phyloP scores from a whole-genome alignment of 2,797 vertebrate genomes.

The Botia kubotai region DNA sequence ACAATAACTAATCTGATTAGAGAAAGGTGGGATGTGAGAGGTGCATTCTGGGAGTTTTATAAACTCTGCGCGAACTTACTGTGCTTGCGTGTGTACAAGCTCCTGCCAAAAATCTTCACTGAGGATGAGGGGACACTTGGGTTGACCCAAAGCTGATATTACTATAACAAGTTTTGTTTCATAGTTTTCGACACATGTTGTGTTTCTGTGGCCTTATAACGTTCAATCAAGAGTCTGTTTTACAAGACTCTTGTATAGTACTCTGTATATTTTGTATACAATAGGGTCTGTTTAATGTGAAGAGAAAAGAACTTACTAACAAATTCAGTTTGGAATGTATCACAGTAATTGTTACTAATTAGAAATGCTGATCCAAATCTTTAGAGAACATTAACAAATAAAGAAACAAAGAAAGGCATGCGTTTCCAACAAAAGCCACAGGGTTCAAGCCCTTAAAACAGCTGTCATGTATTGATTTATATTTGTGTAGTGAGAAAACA shows the following conservation, averaged over 20 bases:
- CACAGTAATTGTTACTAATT: slow-evolving; percentile 40
- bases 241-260: slow-evolving; percentile 22
- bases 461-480: slow-evolving; percentile 20
- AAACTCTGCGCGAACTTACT: slow-evolving; percentile 43
- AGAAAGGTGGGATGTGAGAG: slow-evolving; percentile 34
- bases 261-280: slow-evolving; percentile 17
- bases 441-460: slow-evolving; percentile 9
- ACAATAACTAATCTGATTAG: slow-evolving; percentile 40
- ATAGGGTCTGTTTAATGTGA: slow-evolving; percentile 22
- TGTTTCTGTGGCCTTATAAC: slow-evolving; percentile 19
- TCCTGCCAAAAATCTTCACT: slow-evolving; percentile 35
- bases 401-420: slow-evolving; percentile 11
- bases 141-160: slow-evolving; percentile 42
- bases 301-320: slow-evolving; percentile 25
- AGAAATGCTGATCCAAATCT: slow-evolving; percentile 32
- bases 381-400: slow-evolving; percentile 43
- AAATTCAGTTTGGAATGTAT: slow-evolving; percentile 29
- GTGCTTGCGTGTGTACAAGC: not conserved
- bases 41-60: slow-evolving; percentile 28
- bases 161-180: slow-evolving; percentile 30
- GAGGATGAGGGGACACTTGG: slow-evolving; percentile 41
- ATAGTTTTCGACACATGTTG: not conserved
- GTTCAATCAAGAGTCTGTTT: slow-evolving; percentile 39
- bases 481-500: slow-evolving; percentile 15
- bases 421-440: not conserved